A percentile compares a stretch with the other conserved stretches of the same genome.
These are phyloP conservation scores for Hyppa rectilinea DNA, from an alignment of 2,888 invertebrate genomes.

Conservation along the genomic window DNA sequence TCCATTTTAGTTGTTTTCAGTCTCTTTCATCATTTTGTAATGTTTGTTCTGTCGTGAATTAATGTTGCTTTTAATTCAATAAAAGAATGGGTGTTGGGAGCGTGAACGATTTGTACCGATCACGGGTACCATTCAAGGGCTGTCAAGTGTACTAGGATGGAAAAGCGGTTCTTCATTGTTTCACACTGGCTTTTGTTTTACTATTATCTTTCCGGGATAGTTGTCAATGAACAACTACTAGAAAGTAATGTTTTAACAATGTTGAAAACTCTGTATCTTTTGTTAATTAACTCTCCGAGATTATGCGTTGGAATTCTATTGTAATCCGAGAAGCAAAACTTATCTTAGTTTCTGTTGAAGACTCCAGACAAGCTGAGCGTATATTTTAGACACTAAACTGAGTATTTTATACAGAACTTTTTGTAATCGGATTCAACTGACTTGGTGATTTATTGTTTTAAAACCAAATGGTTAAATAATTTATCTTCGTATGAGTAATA, in stretches of 20 bases:
- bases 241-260: constrained; percentile 10
- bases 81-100: constrained; percentile 18
- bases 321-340: neutral
- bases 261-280: constrained; percentile 7
- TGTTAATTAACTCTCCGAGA: constrained; percentile 8
- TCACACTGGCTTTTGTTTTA: constrained; percentile 1
- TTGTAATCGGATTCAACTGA: neutral
- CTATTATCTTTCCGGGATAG: neutral
- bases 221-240: neutral
- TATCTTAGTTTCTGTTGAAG: neutral
- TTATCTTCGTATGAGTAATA: neutral
- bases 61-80: constrained; percentile 19
- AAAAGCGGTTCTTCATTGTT: constrained; percentile 18
- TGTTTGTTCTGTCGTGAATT: constrained; percentile 8
- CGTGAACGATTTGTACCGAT: constrained; percentile 35
- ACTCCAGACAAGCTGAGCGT: neutral
- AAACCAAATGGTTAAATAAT: neutral
- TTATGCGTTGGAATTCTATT: neutral
- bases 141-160: constrained; percentile 8
- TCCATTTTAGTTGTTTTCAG: neutral
- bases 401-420: neutral
- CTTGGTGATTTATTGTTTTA: neutral
- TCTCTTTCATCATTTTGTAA: neutral
- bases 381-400: neutral
- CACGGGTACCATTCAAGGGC: constrained; percentile 18